Conservation (phyloP, 2,113 vertebrate species). For the Perca flavescens region DNA sequence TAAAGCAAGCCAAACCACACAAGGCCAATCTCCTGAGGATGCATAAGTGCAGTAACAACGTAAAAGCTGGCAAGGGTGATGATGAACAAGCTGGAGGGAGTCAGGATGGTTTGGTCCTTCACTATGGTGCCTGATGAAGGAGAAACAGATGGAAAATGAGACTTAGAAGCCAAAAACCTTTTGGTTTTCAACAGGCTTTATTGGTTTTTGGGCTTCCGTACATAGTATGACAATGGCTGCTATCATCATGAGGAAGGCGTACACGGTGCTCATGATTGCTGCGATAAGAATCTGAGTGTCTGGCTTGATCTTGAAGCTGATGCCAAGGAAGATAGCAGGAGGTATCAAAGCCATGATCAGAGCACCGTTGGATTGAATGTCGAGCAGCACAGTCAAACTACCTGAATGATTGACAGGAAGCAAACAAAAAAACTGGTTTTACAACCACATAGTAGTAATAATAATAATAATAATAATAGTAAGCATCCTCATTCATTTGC, state of each 20-base stretch:
- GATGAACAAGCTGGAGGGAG: conserved; percentile 72
- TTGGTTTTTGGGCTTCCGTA: conserved; percentile 9
- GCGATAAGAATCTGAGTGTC: conserved; percentile 74
- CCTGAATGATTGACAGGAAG: conserved; percentile 39
- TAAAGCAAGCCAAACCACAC: conserved; percentile 75
- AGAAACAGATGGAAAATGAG: neutral
- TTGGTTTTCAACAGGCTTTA: neutral
- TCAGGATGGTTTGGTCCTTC: conserved; percentile 59
- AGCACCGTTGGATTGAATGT: conserved; percentile 31
- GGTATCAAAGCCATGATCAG: conserved; percentile 59
- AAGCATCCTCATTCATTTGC: neutral
- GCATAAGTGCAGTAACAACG: conserved; percentile 47
- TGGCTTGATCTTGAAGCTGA: conserved; percentile 70
- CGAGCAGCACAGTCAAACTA: conserved; percentile 47
- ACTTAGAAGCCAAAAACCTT: neutral
- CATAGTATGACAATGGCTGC: conserved; percentile 64
- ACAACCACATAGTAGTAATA: too few species aligned
- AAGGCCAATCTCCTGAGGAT: conserved; percentile 55
- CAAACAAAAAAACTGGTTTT: too few species aligned
- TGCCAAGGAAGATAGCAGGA: conserved; percentile 56
- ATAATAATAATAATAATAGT: too few species aligned
- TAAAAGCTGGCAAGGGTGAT: conserved; percentile 47
- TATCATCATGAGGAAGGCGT: conserved; percentile 76
- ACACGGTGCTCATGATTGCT: conserved; percentile 66
- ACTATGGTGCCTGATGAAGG: conserved; percentile 54